Conservation (phyloP, 2,888 invertebrate species). For the Rhodophaea formosa region DNA sequence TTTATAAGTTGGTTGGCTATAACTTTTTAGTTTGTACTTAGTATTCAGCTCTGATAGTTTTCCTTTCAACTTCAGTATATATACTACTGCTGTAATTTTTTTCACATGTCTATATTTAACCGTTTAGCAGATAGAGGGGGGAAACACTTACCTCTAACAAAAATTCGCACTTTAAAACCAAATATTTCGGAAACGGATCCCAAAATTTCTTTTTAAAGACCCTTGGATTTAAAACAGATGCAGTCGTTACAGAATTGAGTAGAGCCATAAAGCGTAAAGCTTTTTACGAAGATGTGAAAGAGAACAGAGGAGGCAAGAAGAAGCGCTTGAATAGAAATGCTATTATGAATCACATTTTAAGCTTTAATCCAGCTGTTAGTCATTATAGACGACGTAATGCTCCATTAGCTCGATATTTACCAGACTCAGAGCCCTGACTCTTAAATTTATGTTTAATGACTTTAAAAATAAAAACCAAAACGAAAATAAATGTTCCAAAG, state of each 20-base stretch:
- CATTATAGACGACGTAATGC: constrained; percentile 22
- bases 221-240: constrained; percentile 13
- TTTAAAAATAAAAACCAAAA: background rate
- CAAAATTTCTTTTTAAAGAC: constrained; percentile 9
- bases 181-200: too few relatives aligned
- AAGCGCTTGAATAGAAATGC: constrained; percentile 16
- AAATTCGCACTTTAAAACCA: too few relatives aligned
- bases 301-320: constrained; percentile 22
- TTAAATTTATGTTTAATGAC: background rate
- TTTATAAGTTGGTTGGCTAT: too few relatives aligned
- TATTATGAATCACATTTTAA: constrained; percentile 22
- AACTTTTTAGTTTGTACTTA: too few relatives aligned
- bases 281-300: constrained; percentile 21
- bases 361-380: constrained; percentile 20
- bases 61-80: too few relatives aligned
- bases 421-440: background rate
- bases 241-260: constrained; percentile 17
- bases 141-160: too few relatives aligned
- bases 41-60: too few relatives aligned
- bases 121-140: too few relatives aligned
- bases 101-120: too few relatives aligned
- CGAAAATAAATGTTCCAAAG: background rate
- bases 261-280: constrained; percentile 21
- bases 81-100: too few relatives aligned
- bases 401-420: constrained; percentile 15